Conservation (phyloP, 2,113 vertebrate species). For the Alexandromys fortis region DNA sequence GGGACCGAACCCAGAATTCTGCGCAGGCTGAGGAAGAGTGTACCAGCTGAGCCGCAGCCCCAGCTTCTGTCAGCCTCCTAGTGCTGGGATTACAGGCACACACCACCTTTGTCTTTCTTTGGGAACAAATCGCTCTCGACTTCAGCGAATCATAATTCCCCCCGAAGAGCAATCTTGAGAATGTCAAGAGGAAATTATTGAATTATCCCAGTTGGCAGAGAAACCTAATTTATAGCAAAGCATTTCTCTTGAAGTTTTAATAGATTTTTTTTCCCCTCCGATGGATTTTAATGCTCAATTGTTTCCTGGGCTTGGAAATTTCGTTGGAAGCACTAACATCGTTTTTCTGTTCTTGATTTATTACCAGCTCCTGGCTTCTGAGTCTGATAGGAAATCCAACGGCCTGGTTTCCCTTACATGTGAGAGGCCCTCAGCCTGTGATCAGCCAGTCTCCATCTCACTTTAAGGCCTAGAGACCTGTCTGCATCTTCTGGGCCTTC, state of each 20-base stretch:
- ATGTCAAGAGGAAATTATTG: slow-evolving; percentile 79
- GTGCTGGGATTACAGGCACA: not conserved
- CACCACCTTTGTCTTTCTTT: slow-evolving; percentile 50
- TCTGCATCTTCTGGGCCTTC: not conserved
- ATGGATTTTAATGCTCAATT: slow-evolving; percentile 76
- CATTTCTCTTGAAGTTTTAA: slow-evolving; percentile 80
- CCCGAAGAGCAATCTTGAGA: slow-evolving; percentile 71
- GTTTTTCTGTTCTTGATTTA: slow-evolving; percentile 76
- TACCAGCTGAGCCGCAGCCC: not conserved
- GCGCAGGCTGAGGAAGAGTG: not conserved
- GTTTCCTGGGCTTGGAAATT: slow-evolving; percentile 74
- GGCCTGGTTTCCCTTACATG: slow-evolving; percentile 44
- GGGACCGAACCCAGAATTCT: not conserved
- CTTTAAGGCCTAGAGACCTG: not conserved
- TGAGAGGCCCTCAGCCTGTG: not conserved
- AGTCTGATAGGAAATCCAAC: slow-evolving; percentile 56
- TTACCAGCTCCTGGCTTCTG: slow-evolving; percentile 61
- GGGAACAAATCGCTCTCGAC: slow-evolving; percentile 63
- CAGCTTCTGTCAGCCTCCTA: not conserved
- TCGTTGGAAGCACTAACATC: slow-evolving; percentile 71
- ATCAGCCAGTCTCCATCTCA: not conserved
- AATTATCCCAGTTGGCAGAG: slow-evolving; percentile 79
- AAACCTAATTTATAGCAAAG: slow-evolving; percentile 80
- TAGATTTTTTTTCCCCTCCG: slow-evolving; percentile 68
- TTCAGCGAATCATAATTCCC: slow-evolving; percentile 67